phyloP scores from a whole-genome alignment of 2,113 vertebrate species.

The Vanacampus margaritifer region DNA sequence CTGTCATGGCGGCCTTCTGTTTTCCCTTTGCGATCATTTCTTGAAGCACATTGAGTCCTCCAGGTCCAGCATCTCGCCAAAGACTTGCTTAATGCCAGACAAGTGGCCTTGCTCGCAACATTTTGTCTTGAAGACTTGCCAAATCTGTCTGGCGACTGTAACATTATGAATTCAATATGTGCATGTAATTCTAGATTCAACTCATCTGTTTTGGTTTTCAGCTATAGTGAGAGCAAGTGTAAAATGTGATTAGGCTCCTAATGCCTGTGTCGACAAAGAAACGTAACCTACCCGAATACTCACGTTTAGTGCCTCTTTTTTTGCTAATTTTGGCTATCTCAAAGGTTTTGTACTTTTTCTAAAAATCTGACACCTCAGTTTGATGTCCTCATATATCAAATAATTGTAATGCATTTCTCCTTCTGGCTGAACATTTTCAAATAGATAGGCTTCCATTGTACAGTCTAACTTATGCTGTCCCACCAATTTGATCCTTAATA shows the following conservation, averaged over 20 bases:
- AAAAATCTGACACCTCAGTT: conserved; percentile 3
- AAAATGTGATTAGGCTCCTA: conserved; percentile 5
- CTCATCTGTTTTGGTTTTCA: not conserved
- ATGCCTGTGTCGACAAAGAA: conserved; percentile 17
- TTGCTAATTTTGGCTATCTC: not conserved
- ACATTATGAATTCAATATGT: not conserved
- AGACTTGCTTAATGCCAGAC: not conserved
- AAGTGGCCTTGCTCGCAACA: not conserved
- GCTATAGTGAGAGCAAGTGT: conserved; percentile 5
- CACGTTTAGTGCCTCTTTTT: conserved; percentile 37
- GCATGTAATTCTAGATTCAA: not conserved
- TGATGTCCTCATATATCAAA: not conserved
- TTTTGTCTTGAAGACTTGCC: not conserved
- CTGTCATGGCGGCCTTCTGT: not conserved
- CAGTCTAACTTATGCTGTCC: conserved; percentile 59
- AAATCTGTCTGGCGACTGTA: conserved; percentile 14
- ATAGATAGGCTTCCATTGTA: conserved; percentile 41
- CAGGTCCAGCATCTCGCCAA: too few relatives aligned
- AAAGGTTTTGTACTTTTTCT: conserved; percentile 15
- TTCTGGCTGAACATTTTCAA: conserved; percentile 6
- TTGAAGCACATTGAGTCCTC: not conserved
- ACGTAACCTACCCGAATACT: conserved; percentile 22
- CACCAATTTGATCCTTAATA: conserved; percentile 51
- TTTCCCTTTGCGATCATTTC: not conserved
- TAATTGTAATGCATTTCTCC: not conserved